Evolutionary conservation across 2,888 invertebrate species (phyloP).

Genomic region (Lypha dubia): DNA sequence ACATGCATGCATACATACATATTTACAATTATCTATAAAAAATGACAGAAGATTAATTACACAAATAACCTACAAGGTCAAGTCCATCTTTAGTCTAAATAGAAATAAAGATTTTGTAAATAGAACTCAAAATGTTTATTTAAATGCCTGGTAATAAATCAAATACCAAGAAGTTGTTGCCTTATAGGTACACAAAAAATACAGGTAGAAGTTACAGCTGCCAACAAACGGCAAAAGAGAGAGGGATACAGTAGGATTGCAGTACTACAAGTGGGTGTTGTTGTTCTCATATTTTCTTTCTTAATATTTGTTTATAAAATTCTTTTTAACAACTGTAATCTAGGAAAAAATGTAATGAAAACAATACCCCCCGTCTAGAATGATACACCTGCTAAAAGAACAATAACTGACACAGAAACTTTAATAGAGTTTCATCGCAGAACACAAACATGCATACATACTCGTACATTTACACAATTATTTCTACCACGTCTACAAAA

Average conservation of each 20-base stretch:
- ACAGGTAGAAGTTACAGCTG: not conserved
- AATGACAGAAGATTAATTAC: slow-evolving; percentile 9
- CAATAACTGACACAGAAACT: slow-evolving; percentile 14
- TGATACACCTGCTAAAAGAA: slow-evolving; percentile 61
- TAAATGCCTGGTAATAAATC: not conserved
- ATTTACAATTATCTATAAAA: not conserved
- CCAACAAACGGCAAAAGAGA: too few species aligned
- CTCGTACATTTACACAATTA: too few species aligned
- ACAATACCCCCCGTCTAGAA: not conserved
- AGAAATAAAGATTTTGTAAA: not conserved
- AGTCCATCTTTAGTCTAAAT: not conserved
- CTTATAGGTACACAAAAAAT: slow-evolving; percentile 39
- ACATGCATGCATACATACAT: not conserved
- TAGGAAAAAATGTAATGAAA: not conserved
- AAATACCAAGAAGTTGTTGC: too few species aligned
- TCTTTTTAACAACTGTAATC: not conserved
- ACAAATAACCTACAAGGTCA: slow-evolving; percentile 42
- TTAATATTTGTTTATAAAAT: not conserved
- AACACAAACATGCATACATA: not conserved
- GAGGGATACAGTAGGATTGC: too few species aligned
- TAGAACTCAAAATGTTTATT: not conserved
- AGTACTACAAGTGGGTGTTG: slow-evolving; percentile 1
- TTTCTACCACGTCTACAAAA: not conserved
- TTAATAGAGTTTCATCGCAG: not conserved
- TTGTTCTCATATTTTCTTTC: not conserved